Evolutionary conservation across 2,888 invertebrate species (phyloP).

Genomic region (Drosophila mercatorum): DNA sequence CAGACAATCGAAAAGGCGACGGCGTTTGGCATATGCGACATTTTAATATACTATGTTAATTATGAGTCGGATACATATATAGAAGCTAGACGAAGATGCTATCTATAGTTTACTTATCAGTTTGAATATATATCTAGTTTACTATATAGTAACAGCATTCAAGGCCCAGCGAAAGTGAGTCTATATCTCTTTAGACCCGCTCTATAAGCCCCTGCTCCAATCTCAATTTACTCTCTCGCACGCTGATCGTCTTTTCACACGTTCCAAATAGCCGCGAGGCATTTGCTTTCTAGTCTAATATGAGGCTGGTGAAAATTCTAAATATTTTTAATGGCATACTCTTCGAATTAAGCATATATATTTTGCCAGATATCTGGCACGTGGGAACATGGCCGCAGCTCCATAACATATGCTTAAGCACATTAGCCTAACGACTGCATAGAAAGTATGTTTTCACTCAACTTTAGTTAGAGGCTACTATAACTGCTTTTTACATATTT

Average conservation of each 20-base stretch:
- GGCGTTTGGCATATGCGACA: slow-evolving; percentile 35
- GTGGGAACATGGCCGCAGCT: slow-evolving; percentile 30
- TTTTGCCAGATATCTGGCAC: slow-evolving; percentile 40
- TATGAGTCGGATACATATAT: neutral
- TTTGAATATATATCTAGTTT: neutral
- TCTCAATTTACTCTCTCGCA: slow-evolving; percentile 12
- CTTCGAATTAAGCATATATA: slow-evolving; percentile 13
- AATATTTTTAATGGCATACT: slow-evolving; percentile 33
- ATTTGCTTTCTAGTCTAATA: slow-evolving; percentile 46
- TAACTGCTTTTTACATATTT: neutral
- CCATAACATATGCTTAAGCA: neutral
- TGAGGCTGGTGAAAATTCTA: slow-evolving; percentile 40
- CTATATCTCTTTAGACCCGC: neutral
- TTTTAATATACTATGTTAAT: slow-evolving; percentile 30
- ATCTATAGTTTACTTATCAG: neutral
- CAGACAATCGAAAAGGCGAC: slow-evolving; percentile 53
- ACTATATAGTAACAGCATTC: neutral
- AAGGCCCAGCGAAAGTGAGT: slow-evolving; percentile 41
- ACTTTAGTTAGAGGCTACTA: too few relatives aligned
- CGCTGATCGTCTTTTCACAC: slow-evolving; percentile 33
- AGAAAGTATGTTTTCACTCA: neutral
- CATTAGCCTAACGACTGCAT: neutral
- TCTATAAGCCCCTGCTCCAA: neutral
- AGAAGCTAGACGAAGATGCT: too few relatives aligned
- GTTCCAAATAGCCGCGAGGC: slow-evolving; percentile 43